Base-by-base conservation (phyloP, 2,797 vertebrate species). In the Tapirus indicus region DNA sequence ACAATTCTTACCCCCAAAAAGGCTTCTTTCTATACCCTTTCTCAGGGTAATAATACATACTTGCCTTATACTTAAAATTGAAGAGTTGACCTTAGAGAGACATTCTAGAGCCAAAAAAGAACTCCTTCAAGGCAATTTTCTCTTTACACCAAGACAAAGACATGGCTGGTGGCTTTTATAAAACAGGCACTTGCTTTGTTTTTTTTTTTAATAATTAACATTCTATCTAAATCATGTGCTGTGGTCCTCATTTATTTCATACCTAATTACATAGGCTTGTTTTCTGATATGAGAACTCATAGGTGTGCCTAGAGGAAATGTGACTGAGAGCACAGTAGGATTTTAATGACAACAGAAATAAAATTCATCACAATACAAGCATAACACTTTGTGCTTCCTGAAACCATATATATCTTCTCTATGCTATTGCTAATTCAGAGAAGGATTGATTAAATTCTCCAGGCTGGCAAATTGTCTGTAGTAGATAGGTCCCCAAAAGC, bases 361-460 rank as follows among this genome's bases (percentile, higher is more conserved):
- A 88, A 89, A 88, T 74, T 74, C 64, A 56, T 35, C 85, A 54
- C 2, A 95, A 92, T 80, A 84, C 6, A 77, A 79, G 44, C 35
- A 58, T 62, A 93, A 62, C 38, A 93, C 13, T 0, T 32, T 74
- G 6, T 17, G 21, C 23, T 88, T 88, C 35, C 35, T 92, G n/a
- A 88, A 90, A 88, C 54, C 47, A 96, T 60, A 80, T 23, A 13
- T 91, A 88, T 80, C 21, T 77, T 88, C 27, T 82, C 4, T 83
- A 41, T 41, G 44, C 6, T 78, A 77, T 82, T 93, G 58, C 2
- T 95, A 90, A 91, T 85, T 88, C 80, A 94, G 58, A 93, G 47
- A 94, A 94, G 2, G 20, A 68, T 44, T 95, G 27, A 77, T 69
- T 93, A 69, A 95, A 41, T 8, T 84, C 77, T 88, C 17, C 2